These are phyloP conservation scores for Xyrauchen texanus DNA, from an alignment of 2,113 vertebrate species.

Conservation along the genomic window DNA sequence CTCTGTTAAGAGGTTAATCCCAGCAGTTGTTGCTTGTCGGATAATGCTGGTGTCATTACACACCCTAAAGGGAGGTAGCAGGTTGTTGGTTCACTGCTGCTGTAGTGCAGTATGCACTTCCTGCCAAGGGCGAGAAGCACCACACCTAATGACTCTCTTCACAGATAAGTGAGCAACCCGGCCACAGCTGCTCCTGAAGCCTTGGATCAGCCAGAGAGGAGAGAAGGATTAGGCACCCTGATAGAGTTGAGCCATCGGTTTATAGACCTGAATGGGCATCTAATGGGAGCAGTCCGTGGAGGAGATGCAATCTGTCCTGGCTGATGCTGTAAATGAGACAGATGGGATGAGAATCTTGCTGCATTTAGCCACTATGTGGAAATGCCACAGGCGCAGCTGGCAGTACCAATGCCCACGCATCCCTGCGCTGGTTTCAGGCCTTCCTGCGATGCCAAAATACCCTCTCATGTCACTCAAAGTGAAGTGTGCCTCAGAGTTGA, in stretches of 20 bases:
- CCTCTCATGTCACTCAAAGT: not conserved
- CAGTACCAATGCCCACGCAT: not conserved
- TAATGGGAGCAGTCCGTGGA: conserved; percentile 12
- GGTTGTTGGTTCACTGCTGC: not conserved
- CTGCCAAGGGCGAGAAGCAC: conserved; percentile 5
- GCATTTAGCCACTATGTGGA: conserved; percentile 12
- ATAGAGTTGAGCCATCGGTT: conserved; percentile 19
- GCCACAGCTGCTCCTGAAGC: conserved; percentile 28
- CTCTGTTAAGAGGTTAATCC: conserved; percentile 8
- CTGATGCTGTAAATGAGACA: conserved; percentile 28
- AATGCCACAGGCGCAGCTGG: conserved; percentile 17
- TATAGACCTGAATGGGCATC: conserved; percentile 9
- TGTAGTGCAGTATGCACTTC: too few relatives aligned
- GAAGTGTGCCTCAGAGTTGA: not conserved
- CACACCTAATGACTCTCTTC: not conserved
- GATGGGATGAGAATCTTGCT: not conserved
- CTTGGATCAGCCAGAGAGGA: conserved; percentile 31
- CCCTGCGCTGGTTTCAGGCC: not conserved
- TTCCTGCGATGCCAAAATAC: not conserved
- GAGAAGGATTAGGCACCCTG: conserved; percentile 22
- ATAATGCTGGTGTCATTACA: conserved; percentile 38
- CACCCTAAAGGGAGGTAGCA: conserved; percentile 18
- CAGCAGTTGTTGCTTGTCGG: conserved; percentile 32
- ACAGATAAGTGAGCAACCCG: not conserved
- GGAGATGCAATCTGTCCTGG: conserved; percentile 28